Evolutionary conservation across 2,888 invertebrate species (phyloP), one percentile per base, ranked within the genome.

Genomic region (Epicampocera succincta): DNA sequence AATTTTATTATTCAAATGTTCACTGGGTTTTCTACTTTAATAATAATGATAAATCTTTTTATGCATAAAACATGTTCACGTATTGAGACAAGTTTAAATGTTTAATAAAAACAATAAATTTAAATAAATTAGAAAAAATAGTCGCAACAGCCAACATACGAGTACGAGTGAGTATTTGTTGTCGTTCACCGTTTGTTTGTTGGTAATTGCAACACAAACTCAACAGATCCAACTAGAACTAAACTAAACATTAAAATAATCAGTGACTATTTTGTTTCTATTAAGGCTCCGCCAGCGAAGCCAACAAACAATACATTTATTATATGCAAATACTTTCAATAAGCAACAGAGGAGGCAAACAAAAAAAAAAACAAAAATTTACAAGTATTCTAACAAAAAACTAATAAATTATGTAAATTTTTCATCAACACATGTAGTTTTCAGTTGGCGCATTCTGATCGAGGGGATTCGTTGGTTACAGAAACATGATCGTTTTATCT

Each of bases 41-140:
- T 54, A 56, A 33, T 48, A 56, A 50, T 80, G 76, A 81, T 76
- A 72, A 81, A 76, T 81, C 72, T 73, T 52, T 69, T 71, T 71
- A 60, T 76, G 72, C 76, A 73, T 61, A 68, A 63, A 76, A 81
- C 80, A 76, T 81, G 80, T 80, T 15, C 80, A 60, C 56, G 68
- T 69, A 56, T 74, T 65, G 60, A 66, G 58, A 80, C 71, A 80
- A 76, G 60, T 68, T 73, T 73, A 72, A 81, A 71, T 75, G 63
- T 80, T 74, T 74, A 69, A 80, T 69, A 71, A 80, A 61, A 66
- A 76, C 60, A 80, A 80, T 80, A 81, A 81, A 81, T 81, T 81
- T 72, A 81, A 72, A 81, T 81, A 72, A 81, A 76, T 81, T 81
- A 72, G 60, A 74, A 12, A 29, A 54, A 61, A 50, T 42, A 15